A percentile compares a stretch with the other conserved stretches of the same genome.
phyloP scores from a whole-genome alignment of 2,113 vertebrate genomes.

The Crotalus helleri region DNA sequence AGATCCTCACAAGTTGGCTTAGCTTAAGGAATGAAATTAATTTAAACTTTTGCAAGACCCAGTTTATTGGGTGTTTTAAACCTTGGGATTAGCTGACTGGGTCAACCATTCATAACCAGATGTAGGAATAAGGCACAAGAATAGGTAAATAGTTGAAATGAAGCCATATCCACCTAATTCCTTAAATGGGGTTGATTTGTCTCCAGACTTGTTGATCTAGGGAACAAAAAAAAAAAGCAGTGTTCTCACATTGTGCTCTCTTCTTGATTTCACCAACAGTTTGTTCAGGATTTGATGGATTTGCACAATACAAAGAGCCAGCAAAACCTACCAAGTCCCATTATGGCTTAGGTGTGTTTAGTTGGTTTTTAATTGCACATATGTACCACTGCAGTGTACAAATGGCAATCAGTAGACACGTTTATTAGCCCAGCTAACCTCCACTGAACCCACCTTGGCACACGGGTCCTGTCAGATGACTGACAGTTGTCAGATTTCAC shows the following conservation, averaged over 20 bases:
- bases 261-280: neutral
- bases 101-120: no score
- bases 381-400: neutral
- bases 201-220: neutral
- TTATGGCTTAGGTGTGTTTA: neutral
- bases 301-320: neutral
- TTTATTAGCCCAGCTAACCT: neutral
- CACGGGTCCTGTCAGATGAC: neutral
- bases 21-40: neutral
- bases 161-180: no score
- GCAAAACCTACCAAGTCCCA: neutral
- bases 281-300: neutral
- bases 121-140: no score
- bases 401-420: no score
- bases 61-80: no score
- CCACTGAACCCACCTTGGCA: neutral
- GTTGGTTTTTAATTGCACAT: neutral
- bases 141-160: no score
- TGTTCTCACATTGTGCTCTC: no score
- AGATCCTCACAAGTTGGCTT: no score
- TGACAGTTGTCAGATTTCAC: neutral
- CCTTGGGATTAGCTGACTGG: no score
- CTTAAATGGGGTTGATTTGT: neutral
- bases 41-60: neutral
- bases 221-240: neutral